Evolutionary conservation across 2,888 invertebrate species (phyloP).

Genomic region (Polyommatus iphigenia): DNA sequence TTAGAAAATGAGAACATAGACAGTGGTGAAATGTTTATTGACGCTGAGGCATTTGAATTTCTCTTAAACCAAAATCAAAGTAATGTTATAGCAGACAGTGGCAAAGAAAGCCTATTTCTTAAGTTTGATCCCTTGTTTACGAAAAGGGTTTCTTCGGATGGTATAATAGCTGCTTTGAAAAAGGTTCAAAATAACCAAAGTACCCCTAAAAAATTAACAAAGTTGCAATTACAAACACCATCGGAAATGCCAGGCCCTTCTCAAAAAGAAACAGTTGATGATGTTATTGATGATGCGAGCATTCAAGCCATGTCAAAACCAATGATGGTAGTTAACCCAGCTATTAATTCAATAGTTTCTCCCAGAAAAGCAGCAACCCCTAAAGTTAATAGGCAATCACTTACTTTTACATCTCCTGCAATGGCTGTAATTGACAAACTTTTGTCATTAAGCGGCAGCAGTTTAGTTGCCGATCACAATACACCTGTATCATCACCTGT

Average conservation of each 20-base stretch:
- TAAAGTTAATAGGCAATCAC: slow-evolving; percentile 64
- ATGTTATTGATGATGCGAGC: slow-evolving; percentile 53
- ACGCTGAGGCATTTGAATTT: slow-evolving; percentile 72
- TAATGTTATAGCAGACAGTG: slow-evolving; percentile 63
- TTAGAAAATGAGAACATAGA: slow-evolving; percentile 54
- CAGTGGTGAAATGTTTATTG: slow-evolving; percentile 67
- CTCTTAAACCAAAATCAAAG: slow-evolving; percentile 67
- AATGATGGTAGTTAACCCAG: slow-evolving; percentile 72
- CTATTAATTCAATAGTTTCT: slow-evolving; percentile 60
- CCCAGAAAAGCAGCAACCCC: slow-evolving; percentile 55
- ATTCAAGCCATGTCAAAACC: slow-evolving; percentile 63
- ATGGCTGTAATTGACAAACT: slow-evolving; percentile 77
- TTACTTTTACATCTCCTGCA: slow-evolving; percentile 73
- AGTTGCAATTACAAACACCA: slow-evolving; percentile 20
- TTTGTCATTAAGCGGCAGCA: slow-evolving; percentile 67
- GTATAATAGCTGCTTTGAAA: slow-evolving; percentile 58
- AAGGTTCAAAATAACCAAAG: slow-evolving; percentile 59
- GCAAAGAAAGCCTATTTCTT: slow-evolving; percentile 72
- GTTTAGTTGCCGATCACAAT: slow-evolving; percentile 55
- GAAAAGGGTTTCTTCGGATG: slow-evolving; percentile 62
- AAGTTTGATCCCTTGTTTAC: slow-evolving; percentile 75
- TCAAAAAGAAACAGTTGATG: slow-evolving; percentile 48
- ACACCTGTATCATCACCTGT: slow-evolving; percentile 49
- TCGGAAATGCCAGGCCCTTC: slow-evolving; percentile 44
- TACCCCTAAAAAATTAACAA: slow-evolving; percentile 56